Base-by-base conservation (phyloP, 2,888 invertebrate species). In the Seladonia tumulorum region DNA sequence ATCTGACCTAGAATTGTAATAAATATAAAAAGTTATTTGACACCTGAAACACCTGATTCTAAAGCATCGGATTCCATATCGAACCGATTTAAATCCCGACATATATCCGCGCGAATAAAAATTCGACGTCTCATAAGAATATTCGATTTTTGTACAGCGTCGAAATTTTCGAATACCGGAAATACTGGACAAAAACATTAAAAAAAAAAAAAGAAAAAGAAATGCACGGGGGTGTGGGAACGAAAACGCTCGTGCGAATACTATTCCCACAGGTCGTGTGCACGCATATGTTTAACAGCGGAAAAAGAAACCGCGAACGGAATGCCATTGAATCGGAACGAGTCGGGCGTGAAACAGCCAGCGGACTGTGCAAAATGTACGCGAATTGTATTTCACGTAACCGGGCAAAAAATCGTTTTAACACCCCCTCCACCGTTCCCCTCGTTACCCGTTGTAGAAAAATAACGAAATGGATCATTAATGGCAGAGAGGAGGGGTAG, bases 311-410 rank as follows among this genome's bases (percentile, higher is more conserved):
- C 77, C 49, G 70, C 76, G 63, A 73, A 80, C 63, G 78, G 66
- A 53, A 82, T 60, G 78, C 45, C 60, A 73, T 77, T 79, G 78
- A 68, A 76, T 71, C 57, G 76, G 45, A 81, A 82, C 82, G 77
- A 85, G 74, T 76, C 72, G 77, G 63, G 79, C 85, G 87, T 82
- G 39, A 85, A 85, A 79, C 72, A 74, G 57, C 68, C 79, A 81
- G 60, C 73, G 84, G 70, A 76, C 77, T 84, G 83, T 78, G 78
- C 60, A 45, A 71, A 45, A 71, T 45, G 71, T 71, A 45, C 71
- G n/a, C 71, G 71, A 47, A 71, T 71, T 47, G 49, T 72, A 18
- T 49, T 49, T 72, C 72, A 35, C 49, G 72, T 72, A 72, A 49
- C 72, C 72, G 49, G 29, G 72, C 49, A 70, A 45, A 39, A 39